Evolutionary conservation across 2,797 vertebrate species (phyloP), one percentile per base, ranked within the genome.

Genomic region (Falco berigora): DNA sequence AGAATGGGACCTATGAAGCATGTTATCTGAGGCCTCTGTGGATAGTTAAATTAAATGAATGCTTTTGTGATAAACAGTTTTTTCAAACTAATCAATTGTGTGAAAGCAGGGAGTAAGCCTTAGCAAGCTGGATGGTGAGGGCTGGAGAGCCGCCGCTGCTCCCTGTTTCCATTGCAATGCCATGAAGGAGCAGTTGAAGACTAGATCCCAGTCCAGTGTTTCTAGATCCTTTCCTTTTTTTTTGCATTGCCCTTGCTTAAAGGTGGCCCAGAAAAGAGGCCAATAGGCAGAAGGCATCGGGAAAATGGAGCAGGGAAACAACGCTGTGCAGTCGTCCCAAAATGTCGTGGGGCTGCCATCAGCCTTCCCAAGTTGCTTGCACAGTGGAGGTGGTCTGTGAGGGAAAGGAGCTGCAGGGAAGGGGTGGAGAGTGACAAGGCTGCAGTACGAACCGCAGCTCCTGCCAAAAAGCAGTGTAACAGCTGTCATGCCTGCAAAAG

Each of bases 1-100:
- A 86, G 96, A 97, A 95, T 61, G 88, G 94, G 95, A 96, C 88
- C 94, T 91, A 77, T 95, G 96, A 97, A 97, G 95, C 97, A 88
- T 92, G 88, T 96, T 98, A 96, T 63, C 77, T 46, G 78, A 88
- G 88, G 92, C 92, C 87, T 97, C 90, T 16, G 24, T 95, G 95
- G 96, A 92, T 77, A 93, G 94, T 92, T 97, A 97, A 96, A 96
- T 97, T 96, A 97, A 97, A 96, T 80, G 67, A 94, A 90, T 97
- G 92, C 89, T 95, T 95, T 98, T 97, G 74, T 93, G 91, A 95
- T 97, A 95, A 97, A 97, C 76, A 87, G 87, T 72, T 92, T 92
- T 94, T 94, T 95, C 87, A 68, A 94, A 82, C 88, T 96, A 94
- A 97, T 97, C 96, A 95, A 75, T 97, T 92, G 88, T 91, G 85